These are phyloP conservation scores for Sceliomorpha sp. DNA, from an alignment of 2,888 invertebrate species.

Conservation along the genomic window DNA sequence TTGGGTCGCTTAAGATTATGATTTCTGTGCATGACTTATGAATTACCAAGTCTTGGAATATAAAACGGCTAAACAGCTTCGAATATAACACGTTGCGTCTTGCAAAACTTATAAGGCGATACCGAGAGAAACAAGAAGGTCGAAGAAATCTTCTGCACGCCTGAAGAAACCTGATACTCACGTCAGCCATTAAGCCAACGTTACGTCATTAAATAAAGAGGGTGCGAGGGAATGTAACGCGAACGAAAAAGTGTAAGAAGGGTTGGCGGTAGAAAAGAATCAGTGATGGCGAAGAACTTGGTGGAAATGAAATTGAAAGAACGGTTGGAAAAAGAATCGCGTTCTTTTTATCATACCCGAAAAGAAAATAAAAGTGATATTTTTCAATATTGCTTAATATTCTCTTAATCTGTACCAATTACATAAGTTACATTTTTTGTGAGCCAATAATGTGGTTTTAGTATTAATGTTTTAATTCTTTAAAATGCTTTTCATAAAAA, in stretches of 20 bases:
- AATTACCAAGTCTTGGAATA: too few relatives aligned
- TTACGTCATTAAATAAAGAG: constrained; percentile 51
- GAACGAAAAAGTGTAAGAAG: constrained; percentile 32
- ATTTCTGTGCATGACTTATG: too few relatives aligned
- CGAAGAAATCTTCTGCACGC: constrained; percentile 72
- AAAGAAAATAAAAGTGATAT: background rate
- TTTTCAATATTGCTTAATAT: background rate
- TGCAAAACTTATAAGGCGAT: constrained; percentile 49
- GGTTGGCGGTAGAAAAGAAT: constrained; percentile 11
- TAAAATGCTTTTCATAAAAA: too few relatives aligned
- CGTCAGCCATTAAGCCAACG: constrained; percentile 69
- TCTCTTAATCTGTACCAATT: too few relatives aligned
- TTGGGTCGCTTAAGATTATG: too few relatives aligned
- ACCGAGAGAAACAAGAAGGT: constrained; percentile 43
- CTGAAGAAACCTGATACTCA: constrained; percentile 72
- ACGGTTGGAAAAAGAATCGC: background rate
- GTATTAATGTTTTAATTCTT: too few relatives aligned
- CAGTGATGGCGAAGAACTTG: background rate
- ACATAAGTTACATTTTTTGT: too few relatives aligned
- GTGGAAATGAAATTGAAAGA: constrained; percentile 21
- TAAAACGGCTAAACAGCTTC: too few relatives aligned
- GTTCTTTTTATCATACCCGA: background rate
- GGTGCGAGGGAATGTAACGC: constrained; percentile 40
- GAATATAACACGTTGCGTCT: too few relatives aligned
- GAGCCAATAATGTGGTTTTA: too few relatives aligned